phyloP scores from a whole-genome alignment of 2,888 invertebrate genomes.

The Habroteleia sp. region DNA sequence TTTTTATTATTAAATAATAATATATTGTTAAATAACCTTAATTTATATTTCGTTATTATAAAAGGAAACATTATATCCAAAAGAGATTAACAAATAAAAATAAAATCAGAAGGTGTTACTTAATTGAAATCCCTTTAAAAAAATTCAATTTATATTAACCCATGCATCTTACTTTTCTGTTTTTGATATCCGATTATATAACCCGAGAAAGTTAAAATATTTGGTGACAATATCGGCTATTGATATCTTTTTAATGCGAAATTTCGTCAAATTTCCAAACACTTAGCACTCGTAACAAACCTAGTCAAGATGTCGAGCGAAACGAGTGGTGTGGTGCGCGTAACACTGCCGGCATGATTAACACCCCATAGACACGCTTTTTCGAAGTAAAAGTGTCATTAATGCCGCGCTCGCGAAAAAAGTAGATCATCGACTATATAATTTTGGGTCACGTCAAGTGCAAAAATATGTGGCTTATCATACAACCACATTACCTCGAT shows the following conservation, averaged over 20 bases:
- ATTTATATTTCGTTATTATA: too few relatives aligned
- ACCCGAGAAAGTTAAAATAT: too few relatives aligned
- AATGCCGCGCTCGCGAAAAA: slow-evolving; percentile 57
- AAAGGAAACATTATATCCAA: too few relatives aligned
- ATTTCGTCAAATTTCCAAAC: slow-evolving; percentile 30
- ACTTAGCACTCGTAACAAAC: slow-evolving; percentile 23
- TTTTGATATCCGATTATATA: too few relatives aligned
- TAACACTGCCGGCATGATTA: slow-evolving; percentile 69
- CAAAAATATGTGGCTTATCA: slow-evolving; percentile 32
- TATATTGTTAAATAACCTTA: too few relatives aligned
- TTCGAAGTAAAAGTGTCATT: slow-evolving; percentile 66
- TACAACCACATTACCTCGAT: neutral
- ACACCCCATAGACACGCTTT: slow-evolving; percentile 70
- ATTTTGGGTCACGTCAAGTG: slow-evolving; percentile 48
- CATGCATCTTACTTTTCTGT: too few relatives aligned
- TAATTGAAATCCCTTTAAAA: too few relatives aligned
- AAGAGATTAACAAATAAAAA: too few relatives aligned
- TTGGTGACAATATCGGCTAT: too few relatives aligned
- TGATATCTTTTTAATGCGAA: slow-evolving; percentile 18
- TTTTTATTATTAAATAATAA: too few relatives aligned
- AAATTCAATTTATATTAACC: too few relatives aligned
- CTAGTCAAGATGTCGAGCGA: slow-evolving; percentile 12
- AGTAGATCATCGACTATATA: slow-evolving; percentile 42
- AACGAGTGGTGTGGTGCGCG: slow-evolving; percentile 43
- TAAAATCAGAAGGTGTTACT: too few relatives aligned